Base-by-base conservation (phyloP, 92 coral and sea anemone genomes). In the Plumapathes pennacea region DNA sequence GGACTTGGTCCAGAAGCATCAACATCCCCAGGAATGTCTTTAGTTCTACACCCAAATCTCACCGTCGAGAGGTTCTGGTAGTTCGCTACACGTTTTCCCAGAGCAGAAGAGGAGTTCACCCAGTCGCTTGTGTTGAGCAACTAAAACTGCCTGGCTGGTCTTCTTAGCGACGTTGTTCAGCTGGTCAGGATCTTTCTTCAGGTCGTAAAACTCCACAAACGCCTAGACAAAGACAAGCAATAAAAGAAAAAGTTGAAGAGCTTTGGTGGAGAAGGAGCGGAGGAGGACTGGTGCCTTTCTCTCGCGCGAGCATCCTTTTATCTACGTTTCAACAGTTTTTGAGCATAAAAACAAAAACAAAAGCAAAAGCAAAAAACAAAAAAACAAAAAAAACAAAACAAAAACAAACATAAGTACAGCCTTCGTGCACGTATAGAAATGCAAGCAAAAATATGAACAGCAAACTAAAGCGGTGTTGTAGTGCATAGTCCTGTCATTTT, bases 141-240 rank as follows among this genome's bases (percentile, higher is more conserved):
- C 60, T 31, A 81, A 47, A 10, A 59, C 77, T 32, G 40, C 45
- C 5, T 77, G 85, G 5, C 64, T 33, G 19, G 49, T 57, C 22
- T 64, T 46, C 67, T 86, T 76, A 13, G 48, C 76, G 25, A 86
- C 54, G 47, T 86, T 86, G 10, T 40, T 40, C 32, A 86, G 61
- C 38, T 86, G 95, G 51, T 60, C 38, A 14, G 88, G 89, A 81
- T 86, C 95, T 29, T 64, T 64, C 41, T 54, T 60, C 21, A 86
- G 44, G 56, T 86, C 82, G 25, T 86, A 86, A 40, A 82, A 71
- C 61, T 86, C 95, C 54, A 81, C 74, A 49, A 86, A 86, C 20
- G 69, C 76, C 95, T 86, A 30, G 0, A 54, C 24, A 22, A 30
- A 14, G 5, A 59, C 0, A 39, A 9, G 29, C 38, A 62, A 63